These are phyloP conservation scores for Dynastes tityus DNA, from an alignment of 2,888 invertebrate species.

Conservation along the genomic window DNA sequence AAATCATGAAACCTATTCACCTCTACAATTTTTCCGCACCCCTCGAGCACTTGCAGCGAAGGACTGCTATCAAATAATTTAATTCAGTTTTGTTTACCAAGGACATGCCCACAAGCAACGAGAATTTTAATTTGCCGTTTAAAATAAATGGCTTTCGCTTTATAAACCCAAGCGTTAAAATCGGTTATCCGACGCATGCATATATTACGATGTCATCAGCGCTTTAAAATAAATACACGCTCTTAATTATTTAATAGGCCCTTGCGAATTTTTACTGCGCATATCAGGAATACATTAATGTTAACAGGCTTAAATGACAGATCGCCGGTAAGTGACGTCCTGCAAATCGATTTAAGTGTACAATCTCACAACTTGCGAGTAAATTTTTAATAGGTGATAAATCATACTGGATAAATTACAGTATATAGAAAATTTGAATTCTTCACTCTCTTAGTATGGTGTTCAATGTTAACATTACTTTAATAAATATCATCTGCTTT, in stretches of 20 bases:
- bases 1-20: too few species aligned
- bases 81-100: too few species aligned
- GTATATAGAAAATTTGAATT: background rate
- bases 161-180: background rate
- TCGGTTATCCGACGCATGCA: constrained; percentile 1
- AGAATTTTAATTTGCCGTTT: background rate
- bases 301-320: constrained; percentile 15
- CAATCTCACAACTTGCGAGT: constrained; percentile 19
- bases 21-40: too few species aligned
- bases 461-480: too few species aligned
- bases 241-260: constrained; percentile 37
- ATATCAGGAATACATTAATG: constrained; percentile 27
- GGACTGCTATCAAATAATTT: too few species aligned
- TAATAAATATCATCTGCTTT: too few species aligned
- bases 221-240: constrained; percentile 15
- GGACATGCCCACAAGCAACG: too few species aligned
- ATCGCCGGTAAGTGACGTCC: background rate
- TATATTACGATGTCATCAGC: constrained; percentile 9
- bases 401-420: background rate
- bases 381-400: constrained; percentile 26
- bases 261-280: constrained; percentile 8
- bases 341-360: constrained; percentile 10
- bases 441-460: background rate
- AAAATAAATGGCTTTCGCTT: background rate
- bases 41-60: too few species aligned